phyloP scores from a whole-genome alignment of 2,113 vertebrate genomes.

The Cairina moschata region DNA sequence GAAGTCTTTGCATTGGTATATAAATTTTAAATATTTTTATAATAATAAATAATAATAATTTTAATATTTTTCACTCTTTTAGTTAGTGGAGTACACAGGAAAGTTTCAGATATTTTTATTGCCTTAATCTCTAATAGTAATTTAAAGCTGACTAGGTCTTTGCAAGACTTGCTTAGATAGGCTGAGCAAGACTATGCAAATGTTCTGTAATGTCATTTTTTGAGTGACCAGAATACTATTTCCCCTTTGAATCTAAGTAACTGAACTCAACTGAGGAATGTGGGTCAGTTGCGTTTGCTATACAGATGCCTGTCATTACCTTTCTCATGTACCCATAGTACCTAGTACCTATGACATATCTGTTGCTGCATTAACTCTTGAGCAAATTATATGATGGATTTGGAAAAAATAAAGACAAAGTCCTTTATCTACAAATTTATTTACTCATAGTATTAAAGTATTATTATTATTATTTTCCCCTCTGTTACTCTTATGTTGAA shows the following conservation, averaged over 20 bases:
- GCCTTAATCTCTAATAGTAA: not conserved
- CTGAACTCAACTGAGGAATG: not conserved
- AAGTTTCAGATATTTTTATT: not conserved
- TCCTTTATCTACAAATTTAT: not conserved
- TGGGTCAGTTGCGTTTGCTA: not conserved
- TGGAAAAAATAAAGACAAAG: not conserved
- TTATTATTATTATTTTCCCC: not conserved
- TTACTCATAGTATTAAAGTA: not conserved
- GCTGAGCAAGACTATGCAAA: not conserved
- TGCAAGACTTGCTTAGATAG: not conserved
- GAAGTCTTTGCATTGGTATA: not conserved
- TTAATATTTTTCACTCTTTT: not conserved
- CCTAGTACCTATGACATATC: not conserved
- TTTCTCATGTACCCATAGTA: not conserved
- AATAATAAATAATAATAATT: too few relatives aligned
- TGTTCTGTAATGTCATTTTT: not conserved
- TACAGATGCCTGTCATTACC: not conserved
- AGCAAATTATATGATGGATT: not conserved
- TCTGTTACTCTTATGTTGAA: not conserved
- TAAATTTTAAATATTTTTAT: not conserved
- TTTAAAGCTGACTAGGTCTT: not conserved
- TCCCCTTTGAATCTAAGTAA: not conserved
- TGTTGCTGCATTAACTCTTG: not conserved
- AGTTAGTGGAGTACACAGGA: not conserved
- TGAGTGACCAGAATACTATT: not conserved